Base-by-base conservation (phyloP, 2,888 invertebrate species). In the Strigamia crassipes region DNA sequence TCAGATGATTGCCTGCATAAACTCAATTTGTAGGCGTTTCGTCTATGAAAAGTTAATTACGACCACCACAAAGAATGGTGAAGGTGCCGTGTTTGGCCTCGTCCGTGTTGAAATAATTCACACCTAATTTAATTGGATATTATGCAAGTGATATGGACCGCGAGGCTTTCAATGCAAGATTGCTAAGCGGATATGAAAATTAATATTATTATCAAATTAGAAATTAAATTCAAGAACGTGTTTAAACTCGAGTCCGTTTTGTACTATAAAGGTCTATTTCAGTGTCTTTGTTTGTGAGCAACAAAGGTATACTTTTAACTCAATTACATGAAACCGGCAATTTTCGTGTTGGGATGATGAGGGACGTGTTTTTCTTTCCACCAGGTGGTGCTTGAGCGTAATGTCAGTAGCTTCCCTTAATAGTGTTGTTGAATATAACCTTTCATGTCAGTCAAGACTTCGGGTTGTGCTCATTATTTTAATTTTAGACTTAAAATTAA, bases 301-400 rank as follows among this genome's bases (percentile, higher is more conserved):
- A 66, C 61, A 66, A 66, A 66, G 61, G 61, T 21, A 66, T 66
- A 66, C 21, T 66, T 66, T 66, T 66, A 66, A 66, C 61, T 66
- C 61, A 66, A 66, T 66, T 66, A 66, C 61, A 66, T 66, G 61
- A 66, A 66, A 66, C 61, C 18, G 23, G 61, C 61, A 66, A 66
- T 66, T 66, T 66, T 66, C 61, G 21, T 66, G 61, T 66, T n/a
- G 61, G 61, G 61, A 23, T 21, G 61, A 66, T 66, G 61, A 23
- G 61, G 8, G 61, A 66, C 23, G 18, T 66, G 21, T 66, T 66
- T 66, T 66, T 66, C 61, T 66, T 12, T 66, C 61, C 61, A 66
- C 61, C 61, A 21, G 61, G 21, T 66, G 61, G 21, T 66, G 18
- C 21, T 21, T 66, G 61, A 66, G 61, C 61, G 61, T 66, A 66